Conservation (phyloP, 2,888 invertebrate genomes). For the Chaetogeoica ovagalla region DNA sequence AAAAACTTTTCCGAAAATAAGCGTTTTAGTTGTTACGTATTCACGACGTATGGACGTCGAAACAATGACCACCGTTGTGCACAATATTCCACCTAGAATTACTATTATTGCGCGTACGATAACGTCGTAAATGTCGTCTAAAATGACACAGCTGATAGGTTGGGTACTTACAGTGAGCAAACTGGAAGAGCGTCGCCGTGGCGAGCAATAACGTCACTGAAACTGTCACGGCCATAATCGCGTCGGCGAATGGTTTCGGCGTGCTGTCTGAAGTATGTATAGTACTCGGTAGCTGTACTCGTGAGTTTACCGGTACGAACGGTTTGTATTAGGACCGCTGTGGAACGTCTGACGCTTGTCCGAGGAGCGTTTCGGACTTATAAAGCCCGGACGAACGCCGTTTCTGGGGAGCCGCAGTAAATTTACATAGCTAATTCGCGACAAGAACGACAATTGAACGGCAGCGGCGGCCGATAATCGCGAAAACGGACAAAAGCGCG, state of each 20-base stretch:
- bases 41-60: no score
- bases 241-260: neutral
- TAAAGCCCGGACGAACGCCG: neutral
- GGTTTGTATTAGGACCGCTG: neutral
- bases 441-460: neutral
- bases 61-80: no score
- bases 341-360: neutral
- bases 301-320: no score
- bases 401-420: no score
- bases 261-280: no score
- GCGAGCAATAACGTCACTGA: neutral
- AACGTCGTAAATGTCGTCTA: no score
- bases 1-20: no score
- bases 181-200: constrained; percentile 1
- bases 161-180: neutral
- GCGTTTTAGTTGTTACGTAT: no score
- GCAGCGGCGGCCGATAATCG: neutral
- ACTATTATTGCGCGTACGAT: no score
- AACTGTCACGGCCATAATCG: neutral
- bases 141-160: neutral
- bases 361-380: neutral
- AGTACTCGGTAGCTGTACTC: no score
- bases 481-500: neutral
- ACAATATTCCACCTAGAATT: no score
- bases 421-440: neutral